Conservation (phyloP, 2,888 invertebrate genomes). For the Agonopterix heracliana region DNA sequence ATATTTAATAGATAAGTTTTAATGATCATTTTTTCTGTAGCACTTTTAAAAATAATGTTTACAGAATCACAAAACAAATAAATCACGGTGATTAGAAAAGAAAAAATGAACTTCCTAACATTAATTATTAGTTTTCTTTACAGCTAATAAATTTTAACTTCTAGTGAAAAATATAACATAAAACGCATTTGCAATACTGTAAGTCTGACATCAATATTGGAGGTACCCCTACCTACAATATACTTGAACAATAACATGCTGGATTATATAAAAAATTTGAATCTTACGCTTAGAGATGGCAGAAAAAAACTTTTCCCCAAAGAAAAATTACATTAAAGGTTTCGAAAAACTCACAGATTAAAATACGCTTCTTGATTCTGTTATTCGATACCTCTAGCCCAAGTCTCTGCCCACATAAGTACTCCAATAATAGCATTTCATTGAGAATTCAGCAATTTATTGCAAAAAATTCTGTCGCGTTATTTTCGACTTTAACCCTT, state of each 20-base stretch:
- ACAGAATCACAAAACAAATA: constrained; percentile 56
- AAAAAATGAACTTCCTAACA: constrained; percentile 44
- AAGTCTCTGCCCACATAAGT: constrained; percentile 17
- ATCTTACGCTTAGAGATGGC: constrained; percentile 44
- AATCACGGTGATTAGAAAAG: constrained; percentile 37
- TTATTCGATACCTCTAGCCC: background rate
- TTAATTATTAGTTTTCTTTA: constrained; percentile 47
- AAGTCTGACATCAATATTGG: constrained; percentile 42
- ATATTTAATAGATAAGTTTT: constrained; percentile 68
- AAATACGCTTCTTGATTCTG: constrained; percentile 31
- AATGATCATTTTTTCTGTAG: constrained; percentile 70
- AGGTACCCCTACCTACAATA: constrained; percentile 42
- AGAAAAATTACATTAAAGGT: constrained; percentile 30
- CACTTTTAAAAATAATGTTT: constrained; percentile 65
- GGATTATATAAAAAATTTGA: constrained; percentile 54
- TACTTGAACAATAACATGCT: constrained; percentile 49
- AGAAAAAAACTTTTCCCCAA: constrained; percentile 32
- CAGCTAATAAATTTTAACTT: constrained; percentile 49
- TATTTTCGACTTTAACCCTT: too few relatives aligned
- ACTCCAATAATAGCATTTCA: too few relatives aligned
- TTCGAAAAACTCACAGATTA: constrained; percentile 35
- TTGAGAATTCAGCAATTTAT: too few relatives aligned
- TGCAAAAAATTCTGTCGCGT: too few relatives aligned
- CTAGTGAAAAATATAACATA: constrained; percentile 57
- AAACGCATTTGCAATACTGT: constrained; percentile 52